Percentiles rank a stretch among this genome's conserved stretches.
Conservation (phyloP, 2,888 invertebrate genomes). For the Gymnosoma rotundatum region DNA sequence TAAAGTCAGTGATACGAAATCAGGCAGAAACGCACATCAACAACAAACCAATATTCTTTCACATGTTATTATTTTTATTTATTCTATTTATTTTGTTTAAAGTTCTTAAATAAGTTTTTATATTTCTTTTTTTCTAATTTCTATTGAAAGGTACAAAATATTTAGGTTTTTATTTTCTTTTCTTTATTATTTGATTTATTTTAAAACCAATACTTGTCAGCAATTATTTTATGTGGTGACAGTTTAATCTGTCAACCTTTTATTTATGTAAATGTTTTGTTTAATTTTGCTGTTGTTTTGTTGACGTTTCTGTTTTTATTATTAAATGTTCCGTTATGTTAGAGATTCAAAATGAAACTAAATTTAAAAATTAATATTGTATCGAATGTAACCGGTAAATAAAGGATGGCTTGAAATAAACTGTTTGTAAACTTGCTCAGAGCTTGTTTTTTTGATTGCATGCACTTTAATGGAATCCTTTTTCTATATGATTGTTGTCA, state of each 20-base stretch:
- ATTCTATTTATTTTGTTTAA: not conserved
- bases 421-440: slow-evolving; percentile 15
- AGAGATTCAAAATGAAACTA: slow-evolving; percentile 62
- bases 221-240: not conserved
- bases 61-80: not conserved
- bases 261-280: not conserved
- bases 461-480: slow-evolving; percentile 33
- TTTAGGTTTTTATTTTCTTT: not conserved
- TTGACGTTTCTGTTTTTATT: slow-evolving; percentile 8
- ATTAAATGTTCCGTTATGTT: slow-evolving; percentile 53
- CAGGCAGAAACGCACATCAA: not conserved
- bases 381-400: slow-evolving; percentile 60
- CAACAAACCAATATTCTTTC: not conserved
- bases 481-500: slow-evolving; percentile 1
- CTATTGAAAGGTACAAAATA: no score
- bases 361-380: slow-evolving; percentile 56
- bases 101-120: not conserved
- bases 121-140: no score
- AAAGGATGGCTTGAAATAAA: slow-evolving; percentile 46
- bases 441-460: slow-evolving; percentile 5
- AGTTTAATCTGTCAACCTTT: not conserved
- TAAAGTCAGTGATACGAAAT: not conserved
- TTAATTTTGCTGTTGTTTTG: not conserved
- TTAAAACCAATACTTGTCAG: not conserved
- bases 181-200: not conserved